These are phyloP conservation scores for Lagopus muta DNA, from an alignment of 2,113 vertebrate species.

Conservation along the genomic window DNA sequence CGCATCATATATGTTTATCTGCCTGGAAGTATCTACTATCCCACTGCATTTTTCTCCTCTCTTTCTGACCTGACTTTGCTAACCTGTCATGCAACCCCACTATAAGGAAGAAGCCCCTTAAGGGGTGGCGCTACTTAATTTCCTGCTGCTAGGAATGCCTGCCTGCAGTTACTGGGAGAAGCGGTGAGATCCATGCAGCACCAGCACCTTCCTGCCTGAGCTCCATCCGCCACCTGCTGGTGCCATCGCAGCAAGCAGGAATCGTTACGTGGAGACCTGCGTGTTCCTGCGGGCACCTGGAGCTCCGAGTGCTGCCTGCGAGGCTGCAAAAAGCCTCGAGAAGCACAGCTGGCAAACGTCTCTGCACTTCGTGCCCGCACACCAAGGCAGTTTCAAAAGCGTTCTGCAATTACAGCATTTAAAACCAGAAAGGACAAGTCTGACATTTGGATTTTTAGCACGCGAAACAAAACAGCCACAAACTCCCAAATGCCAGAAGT, in stretches of 20 bases:
- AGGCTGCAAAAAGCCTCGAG: neutral
- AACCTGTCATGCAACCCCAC: neutral
- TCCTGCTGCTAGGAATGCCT: neutral
- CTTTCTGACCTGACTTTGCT: neutral
- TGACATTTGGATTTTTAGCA: neutral
- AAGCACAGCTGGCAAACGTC: neutral
- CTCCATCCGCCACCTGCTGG: conserved; percentile 57
- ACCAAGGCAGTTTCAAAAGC: accelerated
- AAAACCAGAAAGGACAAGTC: neutral
- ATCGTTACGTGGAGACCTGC: accelerated
- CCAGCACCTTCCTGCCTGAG: neutral
- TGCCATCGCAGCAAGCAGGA: neutral
- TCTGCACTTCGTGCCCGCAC: neutral
- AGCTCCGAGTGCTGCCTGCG: accelerated
- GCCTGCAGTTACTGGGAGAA: accelerated
- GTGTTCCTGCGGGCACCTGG: accelerated
- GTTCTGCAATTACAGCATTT: neutral
- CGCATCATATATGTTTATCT: neutral
- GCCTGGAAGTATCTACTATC: neutral
- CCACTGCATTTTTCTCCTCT: no score
- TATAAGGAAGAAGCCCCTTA: neutral
- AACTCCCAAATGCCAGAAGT: neutral
- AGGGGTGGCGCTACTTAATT: neutral
- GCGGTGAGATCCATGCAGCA: accelerated
- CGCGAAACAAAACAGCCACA: neutral